A percentile compares a stretch with the other conserved stretches of the same genome.
Conservation (phyloP, 2,797 vertebrate species). For the Austrolebias charrua region DNA sequence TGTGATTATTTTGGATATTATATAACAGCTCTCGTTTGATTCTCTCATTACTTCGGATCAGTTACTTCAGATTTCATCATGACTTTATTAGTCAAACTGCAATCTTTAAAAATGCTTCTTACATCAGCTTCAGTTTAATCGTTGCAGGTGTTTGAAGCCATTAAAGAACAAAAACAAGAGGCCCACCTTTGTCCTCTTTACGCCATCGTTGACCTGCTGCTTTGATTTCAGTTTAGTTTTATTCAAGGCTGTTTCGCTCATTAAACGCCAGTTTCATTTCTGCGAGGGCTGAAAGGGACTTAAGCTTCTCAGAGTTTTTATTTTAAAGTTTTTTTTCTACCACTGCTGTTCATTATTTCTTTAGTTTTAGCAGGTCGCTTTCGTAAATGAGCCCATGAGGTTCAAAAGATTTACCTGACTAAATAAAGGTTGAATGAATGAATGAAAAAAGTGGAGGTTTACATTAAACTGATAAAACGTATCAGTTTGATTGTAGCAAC, state of each 20-base stretch:
- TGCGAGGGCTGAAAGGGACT: conserved; percentile 47
- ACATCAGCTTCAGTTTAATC: background rate
- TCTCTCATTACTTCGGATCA: too few relatives aligned
- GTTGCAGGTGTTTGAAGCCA: background rate
- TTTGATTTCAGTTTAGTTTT: conserved; percentile 39
- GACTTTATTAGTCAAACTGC: background rate
- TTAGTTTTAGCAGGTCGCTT: too few relatives aligned
- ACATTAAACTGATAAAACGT: conserved; percentile 44
- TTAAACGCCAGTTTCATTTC: conserved; percentile 51
- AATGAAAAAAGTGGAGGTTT: conserved; percentile 11
- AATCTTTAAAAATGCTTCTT: background rate
- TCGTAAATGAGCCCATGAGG: too few relatives aligned
- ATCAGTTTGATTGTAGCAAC: conserved; percentile 35
- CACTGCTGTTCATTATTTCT: too few relatives aligned
- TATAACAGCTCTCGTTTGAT: too few relatives aligned
- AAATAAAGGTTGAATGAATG: too few relatives aligned
- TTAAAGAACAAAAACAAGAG: conserved; percentile 2
- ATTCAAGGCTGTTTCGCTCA: conserved; percentile 37
- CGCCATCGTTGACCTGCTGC: conserved; percentile 21
- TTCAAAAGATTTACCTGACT: too few relatives aligned
- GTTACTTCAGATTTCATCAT: background rate
- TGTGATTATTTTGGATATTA: too few relatives aligned
- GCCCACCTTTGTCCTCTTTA: conserved; percentile 7
- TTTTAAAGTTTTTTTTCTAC: too few relatives aligned
- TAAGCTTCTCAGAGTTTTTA: conserved; percentile 14